phyloP scores from a whole-genome alignment of 2,113 vertebrate genomes.

The Pyrgilauda ruficollis region DNA sequence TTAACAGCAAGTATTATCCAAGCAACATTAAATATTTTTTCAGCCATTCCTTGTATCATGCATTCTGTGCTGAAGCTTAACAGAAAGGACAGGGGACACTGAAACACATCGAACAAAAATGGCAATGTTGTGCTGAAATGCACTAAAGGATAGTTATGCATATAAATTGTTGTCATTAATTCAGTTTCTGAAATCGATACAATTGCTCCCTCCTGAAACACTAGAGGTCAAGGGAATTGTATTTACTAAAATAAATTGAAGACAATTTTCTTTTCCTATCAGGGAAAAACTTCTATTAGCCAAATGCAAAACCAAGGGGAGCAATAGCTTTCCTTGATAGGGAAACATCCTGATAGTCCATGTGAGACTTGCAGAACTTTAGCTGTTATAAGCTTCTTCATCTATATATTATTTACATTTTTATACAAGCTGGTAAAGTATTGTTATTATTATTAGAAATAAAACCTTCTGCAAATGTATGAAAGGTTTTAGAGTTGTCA shows the following conservation, averaged over 20 bases:
- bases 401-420: not conserved
- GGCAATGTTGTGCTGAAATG: conserved; percentile 43
- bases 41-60: not conserved
- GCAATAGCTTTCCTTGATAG: not conserved
- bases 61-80: not conserved
- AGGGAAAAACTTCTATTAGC: not conserved
- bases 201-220: not conserved
- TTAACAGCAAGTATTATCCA: not conserved
- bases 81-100: not conserved
- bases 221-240: conserved; percentile 20
- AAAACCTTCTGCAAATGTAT: not conserved
- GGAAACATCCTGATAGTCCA: not conserved
- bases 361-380: not conserved
- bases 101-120: conserved; percentile 30
- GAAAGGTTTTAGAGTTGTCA: not conserved
- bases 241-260: conserved; percentile 12
- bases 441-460: not conserved
- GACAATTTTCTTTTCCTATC: conserved; percentile 11
- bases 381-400: not conserved
- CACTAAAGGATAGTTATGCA: conserved; percentile 46
- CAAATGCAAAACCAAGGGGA: not conserved
- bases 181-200: conserved; percentile 60
- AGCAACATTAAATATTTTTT: not conserved
- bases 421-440: not conserved
- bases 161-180: conserved; percentile 51